Evolutionary conservation across 2,888 invertebrate species (phyloP), one percentile per base, ranked within the genome.

Genomic region (Trissolcus brochymenae): DNA sequence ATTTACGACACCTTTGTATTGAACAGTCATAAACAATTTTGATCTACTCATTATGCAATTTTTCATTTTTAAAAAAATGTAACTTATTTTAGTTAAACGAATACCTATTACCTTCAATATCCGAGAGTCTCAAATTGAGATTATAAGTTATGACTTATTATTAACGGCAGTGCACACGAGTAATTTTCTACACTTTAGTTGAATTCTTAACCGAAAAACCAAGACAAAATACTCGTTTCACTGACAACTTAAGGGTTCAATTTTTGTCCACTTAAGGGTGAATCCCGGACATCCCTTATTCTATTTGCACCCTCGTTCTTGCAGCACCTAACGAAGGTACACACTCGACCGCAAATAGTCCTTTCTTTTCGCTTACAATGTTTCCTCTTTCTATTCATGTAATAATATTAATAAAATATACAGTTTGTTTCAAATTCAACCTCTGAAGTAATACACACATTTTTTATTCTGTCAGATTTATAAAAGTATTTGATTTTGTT

Each of bases 291-390:
- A 9, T 80, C 81, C 81, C 81, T 81, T 81, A 80, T 61, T 71
- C 75, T 70, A 78, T 78, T 78, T 78, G 68, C 67, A 78, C 78
- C 68, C 60, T 70, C 77, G 71, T 76, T 67, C 81, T 71, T 60
- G 78, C 70, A 67, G 73, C 57, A 81, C 76, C 80, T 79, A 79
- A 80, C 80, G 82, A 82, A 82, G 79, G 81, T 81, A 80, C 80
- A 79, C 79, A 73, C 66, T 75, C 78, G 68, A 79, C 81, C 79
- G 71, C 79, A 82, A 83, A 81, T 78, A 72, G 72, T 78, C 59
- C 65, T 68, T 53, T 71, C 54, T 67, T 21, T 67, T 67, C 50
- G 13, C 56, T 43, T 50, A 51, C 55, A 56, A 60, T 62, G 43
- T 55, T 67, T 61, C 25, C 19, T 65, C 40, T 53, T 25, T 13